phyloP scores from a whole-genome alignment of 2,888 invertebrate genomes.

The Dendrolimus pini region DNA sequence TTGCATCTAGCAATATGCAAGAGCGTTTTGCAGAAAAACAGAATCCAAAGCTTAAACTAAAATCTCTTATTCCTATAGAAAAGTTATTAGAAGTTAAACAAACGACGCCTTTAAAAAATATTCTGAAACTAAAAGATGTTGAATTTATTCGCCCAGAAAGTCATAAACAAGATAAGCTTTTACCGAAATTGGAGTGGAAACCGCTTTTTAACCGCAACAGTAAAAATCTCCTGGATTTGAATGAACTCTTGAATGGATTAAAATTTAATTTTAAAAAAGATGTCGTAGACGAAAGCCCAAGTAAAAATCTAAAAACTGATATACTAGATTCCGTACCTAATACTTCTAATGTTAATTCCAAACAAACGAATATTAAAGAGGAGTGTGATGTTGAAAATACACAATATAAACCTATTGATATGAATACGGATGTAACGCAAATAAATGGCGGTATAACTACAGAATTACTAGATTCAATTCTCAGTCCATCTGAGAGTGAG shows the following conservation, averaged over 20 bases:
- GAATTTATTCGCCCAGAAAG: conserved; percentile 23
- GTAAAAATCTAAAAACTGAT: background rate
- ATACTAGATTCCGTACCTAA: conserved; percentile 16
- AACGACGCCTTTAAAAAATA: conserved; percentile 6
- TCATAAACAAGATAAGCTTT: conserved; percentile 1
- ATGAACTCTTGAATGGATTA: background rate
- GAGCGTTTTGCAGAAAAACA: conserved; percentile 7
- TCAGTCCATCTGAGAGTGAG: conserved; percentile 16
- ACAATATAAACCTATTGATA: background rate
- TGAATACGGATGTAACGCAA: background rate
- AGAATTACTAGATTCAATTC: conserved; percentile 19
- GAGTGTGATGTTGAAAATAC: conserved; percentile 4
- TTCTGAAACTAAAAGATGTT: conserved; percentile 41
- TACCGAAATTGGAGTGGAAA: conserved; percentile 5
- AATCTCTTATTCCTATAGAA: conserved; percentile 4
- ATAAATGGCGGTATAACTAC: conserved; percentile 6
- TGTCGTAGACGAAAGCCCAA: background rate
- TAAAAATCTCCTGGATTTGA: conserved; percentile 5
- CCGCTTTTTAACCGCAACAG: conserved; percentile 3
- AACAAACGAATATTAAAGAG: conserved; percentile 8
- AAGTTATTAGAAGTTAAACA: background rate
- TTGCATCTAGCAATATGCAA: conserved; percentile 15
- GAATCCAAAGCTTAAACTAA: conserved; percentile 6
- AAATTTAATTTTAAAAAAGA: conserved; percentile 3
- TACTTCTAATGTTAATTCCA: conserved; percentile 15